Conservation (phyloP, 2,113 vertebrate species). For the Salminus brasiliensis region DNA sequence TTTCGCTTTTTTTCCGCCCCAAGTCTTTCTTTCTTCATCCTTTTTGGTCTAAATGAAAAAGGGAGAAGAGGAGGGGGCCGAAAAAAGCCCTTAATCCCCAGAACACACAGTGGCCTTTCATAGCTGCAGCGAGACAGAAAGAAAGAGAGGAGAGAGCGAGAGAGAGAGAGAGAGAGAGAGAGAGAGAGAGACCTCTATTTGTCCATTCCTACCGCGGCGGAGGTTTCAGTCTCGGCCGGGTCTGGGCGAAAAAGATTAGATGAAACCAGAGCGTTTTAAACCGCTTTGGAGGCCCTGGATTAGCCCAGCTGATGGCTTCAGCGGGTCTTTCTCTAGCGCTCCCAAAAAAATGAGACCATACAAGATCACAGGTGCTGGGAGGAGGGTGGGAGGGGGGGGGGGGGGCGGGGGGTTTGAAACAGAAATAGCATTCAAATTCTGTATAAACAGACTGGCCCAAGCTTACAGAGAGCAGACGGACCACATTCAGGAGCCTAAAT, state of each 20-base stretch:
- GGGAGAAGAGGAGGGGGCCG: slow-evolving; percentile 18
- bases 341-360: slow-evolving; percentile 80
- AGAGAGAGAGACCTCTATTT: slow-evolving; percentile 83
- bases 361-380: slow-evolving; percentile 83
- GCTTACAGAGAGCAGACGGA: neutral
- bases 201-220: slow-evolving; percentile 79
- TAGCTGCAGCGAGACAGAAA: slow-evolving; percentile 70
- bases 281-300: slow-evolving; percentile 89
- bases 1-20: slow-evolving; percentile 58
- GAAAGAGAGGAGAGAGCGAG: slow-evolving; percentile 70
- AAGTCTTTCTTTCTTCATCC: slow-evolving; percentile 48
- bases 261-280: slow-evolving; percentile 97
- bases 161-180: slow-evolving; percentile 70
- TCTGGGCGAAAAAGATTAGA: slow-evolving; percentile 93
- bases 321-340: slow-evolving; percentile 75
- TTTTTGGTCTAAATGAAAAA: slow-evolving; percentile 76
- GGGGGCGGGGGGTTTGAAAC: slow-evolving; percentile 65
- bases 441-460: neutral
- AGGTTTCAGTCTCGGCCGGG: slow-evolving; percentile 83
- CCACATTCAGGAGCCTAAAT: too few species aligned
- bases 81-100: slow-evolving; percentile 79
- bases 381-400: too few species aligned
- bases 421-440: slow-evolving; percentile 52
- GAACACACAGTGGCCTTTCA: slow-evolving; percentile 84
- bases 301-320: slow-evolving; percentile 77